Conservation (phyloP, 2,888 invertebrate genomes). For the Drosophila mettleri region DNA sequence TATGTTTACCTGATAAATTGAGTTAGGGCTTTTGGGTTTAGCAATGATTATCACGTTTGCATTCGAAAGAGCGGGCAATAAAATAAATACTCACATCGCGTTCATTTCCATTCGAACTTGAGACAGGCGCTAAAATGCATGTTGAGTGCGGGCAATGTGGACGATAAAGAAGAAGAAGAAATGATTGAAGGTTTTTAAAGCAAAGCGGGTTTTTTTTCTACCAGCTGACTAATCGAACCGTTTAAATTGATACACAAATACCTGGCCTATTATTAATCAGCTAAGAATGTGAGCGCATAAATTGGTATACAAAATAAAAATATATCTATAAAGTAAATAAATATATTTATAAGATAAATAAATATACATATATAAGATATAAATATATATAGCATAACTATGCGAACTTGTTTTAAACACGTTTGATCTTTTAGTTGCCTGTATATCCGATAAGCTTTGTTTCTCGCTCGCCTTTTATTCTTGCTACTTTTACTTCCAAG, state of each 20-base stretch:
- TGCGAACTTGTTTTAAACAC: too few species aligned
- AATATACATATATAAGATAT: too few species aligned
- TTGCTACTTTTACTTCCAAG: too few species aligned
- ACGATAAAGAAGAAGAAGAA: constrained; percentile 33
- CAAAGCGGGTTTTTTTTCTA: constrained; percentile 45
- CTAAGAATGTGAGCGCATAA: background rate
- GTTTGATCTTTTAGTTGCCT: too few species aligned
- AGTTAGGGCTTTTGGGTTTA: constrained; percentile 42
- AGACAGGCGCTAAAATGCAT: constrained; percentile 68
- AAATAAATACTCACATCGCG: constrained; percentile 43
- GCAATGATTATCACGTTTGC: constrained; percentile 69
- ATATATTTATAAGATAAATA: background rate
- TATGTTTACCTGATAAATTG: constrained; percentile 23
- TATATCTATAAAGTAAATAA: background rate
- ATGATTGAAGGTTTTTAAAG: constrained; percentile 61
- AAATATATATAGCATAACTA: background rate
- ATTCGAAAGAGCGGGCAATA: constrained; percentile 50
- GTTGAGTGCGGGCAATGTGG: constrained; percentile 51
- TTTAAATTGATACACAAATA: constrained; percentile 24
- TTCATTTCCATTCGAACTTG: constrained; percentile 73
- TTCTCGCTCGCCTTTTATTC: too few species aligned
- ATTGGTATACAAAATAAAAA: too few species aligned
- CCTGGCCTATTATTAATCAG: constrained; percentile 39
- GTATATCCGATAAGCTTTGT: too few species aligned
- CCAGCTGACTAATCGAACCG: constrained; percentile 36